These are phyloP conservation scores for Temnothorax unifasciatus DNA, from an alignment of 2,888 invertebrate genomes.

Conservation along the genomic window DNA sequence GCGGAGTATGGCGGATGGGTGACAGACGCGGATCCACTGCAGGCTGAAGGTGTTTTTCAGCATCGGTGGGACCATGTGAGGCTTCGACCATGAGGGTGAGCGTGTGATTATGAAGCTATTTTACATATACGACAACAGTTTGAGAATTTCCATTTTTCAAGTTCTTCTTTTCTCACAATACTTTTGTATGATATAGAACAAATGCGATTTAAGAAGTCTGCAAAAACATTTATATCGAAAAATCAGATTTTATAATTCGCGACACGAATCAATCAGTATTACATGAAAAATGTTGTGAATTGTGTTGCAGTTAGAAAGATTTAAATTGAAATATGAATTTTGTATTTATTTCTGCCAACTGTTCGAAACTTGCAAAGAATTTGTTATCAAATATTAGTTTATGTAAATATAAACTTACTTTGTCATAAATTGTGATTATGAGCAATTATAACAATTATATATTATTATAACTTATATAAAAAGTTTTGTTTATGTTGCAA, in stretches of 20 bases:
- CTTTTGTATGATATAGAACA: neutral
- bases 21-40: slow-evolving; percentile 63
- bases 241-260: neutral
- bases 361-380: neutral
- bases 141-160: neutral
- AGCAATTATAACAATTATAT: neutral
- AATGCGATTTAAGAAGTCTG: neutral
- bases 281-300: neutral
- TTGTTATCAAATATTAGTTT: neutral
- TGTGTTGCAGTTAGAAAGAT: neutral
- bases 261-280: neutral
- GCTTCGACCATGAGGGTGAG: slow-evolving; percentile 81
- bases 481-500: neutral
- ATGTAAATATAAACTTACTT: neutral
- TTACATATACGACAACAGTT: neutral
- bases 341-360: neutral
- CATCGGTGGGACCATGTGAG: slow-evolving; percentile 80
- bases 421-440: neutral
- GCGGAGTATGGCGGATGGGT: slow-evolving; percentile 72
- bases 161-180: neutral
- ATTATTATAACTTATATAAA: neutral
- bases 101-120: slow-evolving; percentile 10
- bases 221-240: neutral
- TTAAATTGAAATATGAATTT: neutral
- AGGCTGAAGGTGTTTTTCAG: slow-evolving; percentile 74